Base-by-base conservation (phyloP, 2,888 invertebrate species). In the Teleogryllus oceanicus region DNA sequence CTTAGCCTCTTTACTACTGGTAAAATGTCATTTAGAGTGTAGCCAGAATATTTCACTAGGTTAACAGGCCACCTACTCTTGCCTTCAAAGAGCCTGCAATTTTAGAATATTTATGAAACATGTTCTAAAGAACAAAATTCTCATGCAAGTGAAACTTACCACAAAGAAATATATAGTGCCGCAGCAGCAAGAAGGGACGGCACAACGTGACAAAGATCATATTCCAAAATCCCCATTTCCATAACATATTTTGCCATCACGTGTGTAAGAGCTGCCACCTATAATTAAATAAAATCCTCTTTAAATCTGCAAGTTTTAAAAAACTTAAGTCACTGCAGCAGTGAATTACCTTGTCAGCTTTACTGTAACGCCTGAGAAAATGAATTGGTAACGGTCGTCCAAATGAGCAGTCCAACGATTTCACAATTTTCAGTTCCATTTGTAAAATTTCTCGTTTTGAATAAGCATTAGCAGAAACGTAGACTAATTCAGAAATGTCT, bases 241-340 rank as follows among this genome's bases (percentile, higher is more conserved):
- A 97, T 90, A 81, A 98, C 91, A 86, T 96, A 99, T 88, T 99
- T 98, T 18, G 96, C 95, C 87, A 96, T 88, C 79, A 92, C 92
- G 84, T 92, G 92, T 62, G 89, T 85, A 37, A 90, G 89, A 78
- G 89, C 88, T 78, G 94, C 94, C 78, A 94, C 94, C 93, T 93
- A 86, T 77, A 86, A 86, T 80, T 78, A 80, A 82, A 80, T 81
- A 82, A 75, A 24, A 76, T 50, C 16, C 10, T 20, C 11, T 18
- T 1, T 4, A 74, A 78, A 75, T 20, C 49, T 13, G 21, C 24
- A 75, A 76, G 18, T n/a, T 62, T 49, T 18, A 49, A n/a, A 24
- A 8, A 37, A 37, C 5, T 8, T 37, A 1, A 8, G 1, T 5
- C 37, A 37, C 4, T 5, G 8, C 5, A 37, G 37, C 1, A 37